Evolutionary conservation across 2,888 invertebrate genomes (phyloP).

Genomic region (Imbricaverruca yamaguchii): DNA sequence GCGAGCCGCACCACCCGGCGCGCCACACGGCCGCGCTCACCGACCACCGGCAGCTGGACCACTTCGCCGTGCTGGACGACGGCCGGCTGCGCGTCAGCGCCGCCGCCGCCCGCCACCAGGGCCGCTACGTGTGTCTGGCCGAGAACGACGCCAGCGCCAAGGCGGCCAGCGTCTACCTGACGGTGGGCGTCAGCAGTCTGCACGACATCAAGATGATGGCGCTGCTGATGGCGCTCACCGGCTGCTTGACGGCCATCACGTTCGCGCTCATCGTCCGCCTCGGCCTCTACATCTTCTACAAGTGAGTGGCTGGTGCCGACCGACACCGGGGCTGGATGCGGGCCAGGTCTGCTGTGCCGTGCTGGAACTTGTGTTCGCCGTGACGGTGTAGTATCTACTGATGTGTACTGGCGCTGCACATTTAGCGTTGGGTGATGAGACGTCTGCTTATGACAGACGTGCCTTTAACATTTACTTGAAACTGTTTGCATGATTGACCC

Average conservation of each 20-base stretch:
- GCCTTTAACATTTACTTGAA: too few species aligned
- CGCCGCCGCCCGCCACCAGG: conserved; percentile 57
- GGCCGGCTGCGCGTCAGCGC: conserved; percentile 71
- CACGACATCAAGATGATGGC: conserved; percentile 75
- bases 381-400: too few species aligned
- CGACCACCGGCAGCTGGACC: conserved; percentile 16
- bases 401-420: too few species aligned
- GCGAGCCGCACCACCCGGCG: conserved; percentile 9
- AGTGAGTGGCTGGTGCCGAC: conserved; percentile 48
- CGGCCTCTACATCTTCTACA: conserved; percentile 59
- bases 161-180: conserved; percentile 64
- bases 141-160: conserved; percentile 73
- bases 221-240: conserved; percentile 68
- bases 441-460: too few species aligned
- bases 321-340: neutral
- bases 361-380: neutral
- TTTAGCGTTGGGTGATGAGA: too few species aligned
- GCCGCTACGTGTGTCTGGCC: conserved; percentile 76
- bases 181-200: conserved; percentile 78
- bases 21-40: conserved; percentile 20
- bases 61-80: conserved; percentile 62
- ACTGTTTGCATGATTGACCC: too few species aligned
- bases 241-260: conserved; percentile 69
- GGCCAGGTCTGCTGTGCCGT: neutral
- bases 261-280: conserved; percentile 72